Evolutionary conservation across 2,797 vertebrate species (phyloP), one percentile per base, ranked within the genome.

Genomic region (Lates japonicus): DNA sequence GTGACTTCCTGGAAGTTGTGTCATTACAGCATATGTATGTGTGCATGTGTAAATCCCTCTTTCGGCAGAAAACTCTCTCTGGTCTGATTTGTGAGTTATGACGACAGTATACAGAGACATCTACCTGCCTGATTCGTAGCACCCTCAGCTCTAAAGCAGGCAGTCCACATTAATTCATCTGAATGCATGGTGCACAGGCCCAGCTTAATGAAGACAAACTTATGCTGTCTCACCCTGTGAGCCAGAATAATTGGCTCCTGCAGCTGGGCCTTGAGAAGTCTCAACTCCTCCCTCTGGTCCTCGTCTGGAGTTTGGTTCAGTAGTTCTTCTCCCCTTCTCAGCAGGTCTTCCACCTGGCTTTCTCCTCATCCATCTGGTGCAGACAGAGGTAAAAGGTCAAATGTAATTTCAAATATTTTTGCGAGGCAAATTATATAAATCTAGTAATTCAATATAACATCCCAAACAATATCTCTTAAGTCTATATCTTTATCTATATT

Each of bases 331-430:
- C 98, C 97, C 92, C 93, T 95, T 88, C 92, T 95, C n/a, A 99
- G 85, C 84, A 99, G 87, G 62, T 97, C 96, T 89, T 99, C 97
- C 67, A 98, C 93, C 92, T 92, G 74, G 96, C 94, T 91, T 96
- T 96, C 85, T 98, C 96, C 87, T 97, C 97, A 66, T 97, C 96
- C 95, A 97, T 55, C 98, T 99, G 90, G 75, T 64, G 89, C 57
- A 82, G 14, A 66, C 29, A 66, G n/a, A n/a, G n/a, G 16, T 44
- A 51, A 55, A 61, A 58, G 48, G 29, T 70, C n/a, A 65, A 33
- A 70, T 20, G 14, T 6, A 12, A 51, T n/a, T 16, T 63, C 25
- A 46, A n/a, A 61, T 13, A 16, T 58, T 31, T 25, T 19, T 33
- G 22, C 29, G 7, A 39, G 29, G 22, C 8, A 14, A 6, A 49